A percentile compares a stretch with the other conserved stretches of the same genome.
phyloP scores from a whole-genome alignment of 2,113 vertebrate species.

The Seriola dumerili region DNA sequence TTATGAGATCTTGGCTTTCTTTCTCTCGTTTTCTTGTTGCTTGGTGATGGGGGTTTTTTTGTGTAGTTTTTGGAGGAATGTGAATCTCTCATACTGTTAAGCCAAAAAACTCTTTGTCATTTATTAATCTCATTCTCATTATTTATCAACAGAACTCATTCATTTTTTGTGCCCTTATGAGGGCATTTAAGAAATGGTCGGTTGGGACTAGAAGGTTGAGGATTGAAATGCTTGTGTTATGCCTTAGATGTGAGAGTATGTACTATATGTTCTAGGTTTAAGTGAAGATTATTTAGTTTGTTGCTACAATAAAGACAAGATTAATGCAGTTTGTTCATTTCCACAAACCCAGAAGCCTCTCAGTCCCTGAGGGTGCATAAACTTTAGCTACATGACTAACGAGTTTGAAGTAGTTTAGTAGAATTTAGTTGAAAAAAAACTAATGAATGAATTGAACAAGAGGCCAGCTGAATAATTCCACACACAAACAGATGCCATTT shows the following conservation, averaged over 20 bases:
- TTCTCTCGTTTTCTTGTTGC: slow-evolving; percentile 52
- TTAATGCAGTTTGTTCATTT: slow-evolving; percentile 46
- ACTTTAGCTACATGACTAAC: slow-evolving; percentile 31
- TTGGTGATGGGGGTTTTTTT: slow-evolving; percentile 38
- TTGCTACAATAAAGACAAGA: slow-evolving; percentile 13
- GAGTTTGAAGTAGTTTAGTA: slow-evolving; percentile 4
- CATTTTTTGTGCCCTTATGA: slow-evolving; percentile 25
- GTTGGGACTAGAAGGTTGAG: neutral
- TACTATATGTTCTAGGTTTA: slow-evolving; percentile 19
- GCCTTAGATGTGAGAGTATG: slow-evolving; percentile 3
- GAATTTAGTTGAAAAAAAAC: slow-evolving; percentile 6
- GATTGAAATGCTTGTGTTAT: slow-evolving; percentile 25
- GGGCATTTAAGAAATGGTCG: slow-evolving; percentile 3
- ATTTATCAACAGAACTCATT: neutral
- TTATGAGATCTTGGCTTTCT: slow-evolving; percentile 38
- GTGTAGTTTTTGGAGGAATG: slow-evolving; percentile 13
- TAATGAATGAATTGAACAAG: slow-evolving; percentile 33
- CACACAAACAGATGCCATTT: slow-evolving; percentile 45
- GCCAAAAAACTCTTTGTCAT: slow-evolving; percentile 3
- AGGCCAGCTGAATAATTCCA: slow-evolving; percentile 35
- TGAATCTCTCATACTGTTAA: slow-evolving; percentile 12
- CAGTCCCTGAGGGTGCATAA: slow-evolving; percentile 16
- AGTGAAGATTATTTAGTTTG: slow-evolving; percentile 17
- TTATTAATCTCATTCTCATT: neutral
- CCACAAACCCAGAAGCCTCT: slow-evolving; percentile 24